These are phyloP conservation scores for Drosophila leonis DNA, from an alignment of 2,888 invertebrate species.

Conservation along the genomic window DNA sequence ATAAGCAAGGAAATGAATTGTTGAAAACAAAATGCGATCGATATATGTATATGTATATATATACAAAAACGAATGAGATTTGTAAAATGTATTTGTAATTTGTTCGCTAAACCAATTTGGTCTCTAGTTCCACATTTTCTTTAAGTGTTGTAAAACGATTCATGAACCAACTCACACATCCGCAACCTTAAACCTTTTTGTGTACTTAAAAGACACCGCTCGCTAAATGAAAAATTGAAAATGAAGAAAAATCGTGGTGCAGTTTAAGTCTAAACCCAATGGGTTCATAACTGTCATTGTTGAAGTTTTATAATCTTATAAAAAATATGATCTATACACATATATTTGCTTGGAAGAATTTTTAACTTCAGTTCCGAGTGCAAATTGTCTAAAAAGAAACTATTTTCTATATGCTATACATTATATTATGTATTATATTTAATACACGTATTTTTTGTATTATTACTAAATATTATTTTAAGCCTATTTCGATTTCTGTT, in stretches of 20 bases:
- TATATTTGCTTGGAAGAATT: slow-evolving; percentile 14
- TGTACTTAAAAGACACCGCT: slow-evolving; percentile 68
- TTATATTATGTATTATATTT: slow-evolving; percentile 57
- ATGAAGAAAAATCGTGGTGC: slow-evolving; percentile 39
- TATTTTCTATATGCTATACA: slow-evolving; percentile 47
- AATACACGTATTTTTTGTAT: slow-evolving; percentile 76
- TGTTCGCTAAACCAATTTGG: slow-evolving; percentile 29
- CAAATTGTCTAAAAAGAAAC: slow-evolving; percentile 47
- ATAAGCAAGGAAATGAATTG: neutral
- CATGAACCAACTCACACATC: slow-evolving; percentile 5
- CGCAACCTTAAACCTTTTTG: slow-evolving; percentile 32
- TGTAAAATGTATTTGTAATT: slow-evolving; percentile 49
- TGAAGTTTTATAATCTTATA: slow-evolving; percentile 63
- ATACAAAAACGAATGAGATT: slow-evolving; percentile 57
- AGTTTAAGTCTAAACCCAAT: slow-evolving; percentile 85
- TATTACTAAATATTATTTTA: slow-evolving; percentile 71
- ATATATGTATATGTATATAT: slow-evolving; percentile 14
- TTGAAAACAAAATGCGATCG: slow-evolving; percentile 4
- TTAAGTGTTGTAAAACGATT: slow-evolving; percentile 23
- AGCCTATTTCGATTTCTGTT: slow-evolving; percentile 71
- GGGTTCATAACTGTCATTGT: slow-evolving; percentile 84
- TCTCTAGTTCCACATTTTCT: slow-evolving; percentile 24
- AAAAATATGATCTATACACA: neutral
- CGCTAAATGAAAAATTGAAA: slow-evolving; percentile 10
- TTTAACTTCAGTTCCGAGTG: slow-evolving; percentile 19